Base-by-base conservation (phyloP, 2,888 invertebrate species). In the Temnothorax rugatulus region DNA sequence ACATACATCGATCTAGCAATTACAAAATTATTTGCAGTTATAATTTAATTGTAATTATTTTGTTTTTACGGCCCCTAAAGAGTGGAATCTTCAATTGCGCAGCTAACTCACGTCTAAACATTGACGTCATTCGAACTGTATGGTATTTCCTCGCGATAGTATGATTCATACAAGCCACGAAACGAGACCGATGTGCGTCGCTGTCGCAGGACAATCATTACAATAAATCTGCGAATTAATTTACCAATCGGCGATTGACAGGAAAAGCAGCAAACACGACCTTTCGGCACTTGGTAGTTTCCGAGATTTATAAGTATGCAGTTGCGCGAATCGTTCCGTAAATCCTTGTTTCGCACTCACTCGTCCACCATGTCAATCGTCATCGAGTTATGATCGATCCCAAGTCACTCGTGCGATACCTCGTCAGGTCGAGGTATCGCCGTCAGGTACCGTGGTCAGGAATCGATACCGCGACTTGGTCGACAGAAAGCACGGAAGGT, bases 361-460 rank as follows among this genome's bases (percentile, higher is more conserved):
- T 13, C 38, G 13, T 38, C 38, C 52, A 38, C 38, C 64, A 76
- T 64, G 64, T 25, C 52, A 34, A 75, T 8, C 4, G 13, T 54
- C 21, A 21, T 50, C 63, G 47, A 63, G 21, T 61, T n/a, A 34
- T 34, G 34, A 34, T 75, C 64, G 63, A 75, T 11, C 50, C n/a
- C 29, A 7, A n/a, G 38, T 44, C 18, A 29, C 0, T 50, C 11
- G 11, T 21, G 18, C 75, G 75, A 76, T 41, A 25, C 8, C 66
- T 66, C 77, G 77, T 5, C 3, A 0, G 15, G 38, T 52, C 76
- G 77, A 77, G 25, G 9, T 52, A 68, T 77, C 77, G 54, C 38
- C 50, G 50, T 64, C 29, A 3, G 29, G 29, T 29, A 29, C 3
- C 7, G 9, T 4, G 11, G 47, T 29, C 15, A n/a, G 11, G 25